phyloP scores from a whole-genome alignment of 1,140 invertebrate species.

The Cotesia chilonis region DNA sequence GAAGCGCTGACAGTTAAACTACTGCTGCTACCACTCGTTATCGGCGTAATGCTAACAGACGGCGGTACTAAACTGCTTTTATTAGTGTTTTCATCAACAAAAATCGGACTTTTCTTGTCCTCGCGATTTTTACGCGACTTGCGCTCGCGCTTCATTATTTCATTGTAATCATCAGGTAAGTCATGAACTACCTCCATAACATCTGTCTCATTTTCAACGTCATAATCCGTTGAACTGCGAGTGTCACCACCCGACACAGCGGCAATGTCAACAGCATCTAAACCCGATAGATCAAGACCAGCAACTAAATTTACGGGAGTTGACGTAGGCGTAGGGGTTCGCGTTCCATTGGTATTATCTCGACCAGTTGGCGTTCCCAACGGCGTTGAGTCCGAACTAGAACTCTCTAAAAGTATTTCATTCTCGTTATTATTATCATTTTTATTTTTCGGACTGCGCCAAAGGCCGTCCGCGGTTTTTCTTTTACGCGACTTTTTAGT shows the following conservation, averaged over 20 bases:
- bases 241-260: slow-evolving; percentile 64
- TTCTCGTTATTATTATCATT: slow-evolving; percentile 61
- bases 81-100: slow-evolving; percentile 68
- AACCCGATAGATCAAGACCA: slow-evolving; percentile 71
- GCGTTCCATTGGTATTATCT: slow-evolving; percentile 65
- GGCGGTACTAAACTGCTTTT: slow-evolving; percentile 73
- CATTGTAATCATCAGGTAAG: slow-evolving; percentile 63
- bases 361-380: slow-evolving; percentile 68
- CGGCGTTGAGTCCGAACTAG: slow-evolving; percentile 73
- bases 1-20: too few species aligned
- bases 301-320: slow-evolving; percentile 67
- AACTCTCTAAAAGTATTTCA: slow-evolving; percentile 70
- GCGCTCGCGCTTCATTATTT: slow-evolving; percentile 67
- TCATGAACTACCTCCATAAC: slow-evolving; percentile 67
- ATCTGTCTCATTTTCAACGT: slow-evolving; percentile 67
- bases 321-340: slow-evolving; percentile 68
- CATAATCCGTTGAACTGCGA: slow-evolving; percentile 65
- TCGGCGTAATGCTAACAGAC: slow-evolving; percentile 82
- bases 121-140: slow-evolving; percentile 58
- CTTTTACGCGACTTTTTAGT: slow-evolving; percentile 64
- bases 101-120: slow-evolving; percentile 63
- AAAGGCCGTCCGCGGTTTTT: slow-evolving; percentile 64
- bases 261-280: slow-evolving; percentile 70
- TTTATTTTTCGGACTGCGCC: slow-evolving; percentile 67
- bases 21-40: slow-evolving; percentile 54